These are phyloP conservation scores for Sakesphorus luctuosus DNA, from an alignment of 2,113 vertebrate species.

Conservation along the genomic window DNA sequence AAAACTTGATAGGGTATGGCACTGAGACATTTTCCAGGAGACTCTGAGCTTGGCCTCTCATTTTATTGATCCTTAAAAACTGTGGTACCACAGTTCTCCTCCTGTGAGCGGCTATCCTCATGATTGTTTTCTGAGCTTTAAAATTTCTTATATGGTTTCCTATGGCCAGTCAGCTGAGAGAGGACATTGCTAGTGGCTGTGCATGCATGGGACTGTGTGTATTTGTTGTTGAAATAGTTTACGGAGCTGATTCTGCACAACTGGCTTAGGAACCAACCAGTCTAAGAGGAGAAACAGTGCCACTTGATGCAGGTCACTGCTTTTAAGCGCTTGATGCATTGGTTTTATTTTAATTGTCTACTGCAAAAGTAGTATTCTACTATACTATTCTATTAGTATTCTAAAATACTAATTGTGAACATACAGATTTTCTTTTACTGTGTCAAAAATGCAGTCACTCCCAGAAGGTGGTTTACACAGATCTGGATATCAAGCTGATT, in stretches of 20 bases:
- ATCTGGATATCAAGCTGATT: background rate
- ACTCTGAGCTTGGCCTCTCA: background rate
- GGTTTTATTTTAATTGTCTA: background rate
- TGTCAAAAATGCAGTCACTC: background rate
- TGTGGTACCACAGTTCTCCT: background rate
- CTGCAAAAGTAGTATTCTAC: background rate
- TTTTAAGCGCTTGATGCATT: background rate
- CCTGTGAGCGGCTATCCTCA: background rate
- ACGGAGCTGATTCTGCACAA: background rate
- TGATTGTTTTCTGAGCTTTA: background rate
- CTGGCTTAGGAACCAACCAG: background rate
- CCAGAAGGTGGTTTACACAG: background rate
- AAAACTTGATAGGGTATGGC: background rate
- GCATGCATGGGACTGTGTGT: rapidly evolving
- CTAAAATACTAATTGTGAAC: background rate
- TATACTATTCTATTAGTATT: too few species aligned
- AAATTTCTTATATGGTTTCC: background rate
- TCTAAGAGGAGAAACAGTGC: background rate
- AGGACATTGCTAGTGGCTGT: background rate
- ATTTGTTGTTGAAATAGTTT: background rate
- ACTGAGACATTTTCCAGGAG: background rate
- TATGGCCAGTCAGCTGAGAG: background rate
- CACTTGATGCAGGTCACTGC: background rate
- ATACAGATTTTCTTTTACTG: background rate
- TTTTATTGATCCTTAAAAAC: background rate